Evolutionary conservation across 2,888 invertebrate genomes (phyloP).

Genomic region (Agelastica alni): DNA sequence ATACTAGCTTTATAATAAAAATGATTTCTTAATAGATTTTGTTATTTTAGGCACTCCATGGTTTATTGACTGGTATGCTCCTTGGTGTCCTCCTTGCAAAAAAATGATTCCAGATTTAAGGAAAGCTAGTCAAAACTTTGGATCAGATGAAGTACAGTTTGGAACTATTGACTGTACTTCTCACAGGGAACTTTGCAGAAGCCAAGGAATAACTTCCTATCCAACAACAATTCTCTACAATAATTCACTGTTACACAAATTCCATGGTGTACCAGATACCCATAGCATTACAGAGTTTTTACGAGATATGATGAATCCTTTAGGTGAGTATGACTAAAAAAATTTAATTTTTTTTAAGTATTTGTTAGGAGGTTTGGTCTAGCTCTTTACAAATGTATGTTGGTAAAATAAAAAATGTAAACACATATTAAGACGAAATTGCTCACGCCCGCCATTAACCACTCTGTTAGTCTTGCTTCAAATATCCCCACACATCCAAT

Average conservation of each 20-base stretch:
- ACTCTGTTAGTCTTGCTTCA: no score
- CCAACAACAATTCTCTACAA: conserved; percentile 74
- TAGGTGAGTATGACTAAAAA: conserved; percentile 57
- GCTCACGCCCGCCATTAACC: no score
- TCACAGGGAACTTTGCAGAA: conserved; percentile 62
- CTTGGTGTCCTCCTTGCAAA: conserved; percentile 80
- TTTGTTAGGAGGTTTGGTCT: no score
- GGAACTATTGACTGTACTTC: conserved; percentile 73
- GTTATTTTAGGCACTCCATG: conserved; percentile 60
- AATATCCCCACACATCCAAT: no score
- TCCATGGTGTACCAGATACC: conserved; percentile 65
- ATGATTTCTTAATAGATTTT: no score
- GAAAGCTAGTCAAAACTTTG: conserved; percentile 63
- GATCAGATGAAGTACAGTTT: conserved; percentile 60
- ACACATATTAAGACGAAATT: no score
- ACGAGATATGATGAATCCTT: conserved; percentile 61
- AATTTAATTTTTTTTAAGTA: no score
- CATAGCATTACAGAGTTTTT: conserved; percentile 68
- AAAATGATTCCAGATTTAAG: conserved; percentile 70
- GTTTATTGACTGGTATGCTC: conserved; percentile 78
- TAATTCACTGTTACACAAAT: conserved; percentile 60
- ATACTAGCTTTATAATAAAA: no score
- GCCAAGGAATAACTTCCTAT: conserved; percentile 65
- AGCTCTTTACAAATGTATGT: no score
- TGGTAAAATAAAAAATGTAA: no score